Conservation (phyloP, 2,888 invertebrate genomes). For the Ophioninae sp. region DNA sequence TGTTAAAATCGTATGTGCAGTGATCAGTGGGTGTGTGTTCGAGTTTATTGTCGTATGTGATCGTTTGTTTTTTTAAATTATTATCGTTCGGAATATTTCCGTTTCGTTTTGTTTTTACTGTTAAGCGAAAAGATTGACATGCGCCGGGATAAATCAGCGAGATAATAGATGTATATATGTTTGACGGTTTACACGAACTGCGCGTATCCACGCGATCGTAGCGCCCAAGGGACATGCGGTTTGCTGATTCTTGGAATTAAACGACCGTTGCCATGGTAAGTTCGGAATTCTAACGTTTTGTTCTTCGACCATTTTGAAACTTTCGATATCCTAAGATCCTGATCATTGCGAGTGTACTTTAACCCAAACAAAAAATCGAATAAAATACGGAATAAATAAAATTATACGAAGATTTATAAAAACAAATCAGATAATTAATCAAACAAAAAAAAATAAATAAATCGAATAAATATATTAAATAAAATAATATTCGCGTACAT, state of each 20-base stretch:
- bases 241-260: conserved; percentile 63
- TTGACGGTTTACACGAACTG: conserved; percentile 1
- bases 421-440: background rate
- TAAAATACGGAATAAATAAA: no score
- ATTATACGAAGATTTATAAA: no score
- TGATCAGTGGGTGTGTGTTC: conserved; percentile 13
- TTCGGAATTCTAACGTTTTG: background rate
- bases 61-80: background rate
- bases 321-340: background rate
- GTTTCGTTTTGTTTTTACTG: background rate
- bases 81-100: background rate
- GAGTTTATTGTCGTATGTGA: background rate
- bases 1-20: conserved; percentile 22
- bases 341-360: no score
- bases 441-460: background rate
- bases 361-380: no score
- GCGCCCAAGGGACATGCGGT: conserved; percentile 59
- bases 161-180: background rate
- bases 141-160: conserved; percentile 9
- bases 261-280: conserved; percentile 63
- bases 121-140: conserved; percentile 24
- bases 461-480: no score
- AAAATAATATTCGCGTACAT: no score
- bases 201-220: conserved; percentile 29
- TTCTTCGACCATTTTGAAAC: background rate